phyloP scores from a whole-genome alignment of 2,797 vertebrate genomes.

The Spea hammondii region DNA sequence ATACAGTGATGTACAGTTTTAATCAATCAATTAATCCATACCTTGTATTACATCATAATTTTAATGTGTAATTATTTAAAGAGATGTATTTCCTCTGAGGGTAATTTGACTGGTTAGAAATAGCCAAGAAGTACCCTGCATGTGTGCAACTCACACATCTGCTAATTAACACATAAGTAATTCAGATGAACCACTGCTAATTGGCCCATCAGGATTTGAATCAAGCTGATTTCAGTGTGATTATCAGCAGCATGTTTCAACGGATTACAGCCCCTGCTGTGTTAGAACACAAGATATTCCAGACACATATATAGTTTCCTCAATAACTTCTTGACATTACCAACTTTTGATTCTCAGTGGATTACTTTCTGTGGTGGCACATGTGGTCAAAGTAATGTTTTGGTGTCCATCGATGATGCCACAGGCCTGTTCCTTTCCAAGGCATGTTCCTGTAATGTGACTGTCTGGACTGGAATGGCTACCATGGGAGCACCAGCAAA shows the following conservation, averaged over 20 bases:
- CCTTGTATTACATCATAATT: no score
- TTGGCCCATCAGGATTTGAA: constrained; percentile 26
- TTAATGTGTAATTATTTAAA: neutral
- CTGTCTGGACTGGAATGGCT: no score
- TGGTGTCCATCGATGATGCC: no score
- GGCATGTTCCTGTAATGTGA: no score
- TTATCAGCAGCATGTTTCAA: constrained; percentile 22
- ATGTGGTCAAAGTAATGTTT: no score
- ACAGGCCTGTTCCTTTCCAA: no score
- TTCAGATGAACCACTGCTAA: constrained; percentile 19
- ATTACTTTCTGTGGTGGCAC: no score
- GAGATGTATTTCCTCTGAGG: neutral
- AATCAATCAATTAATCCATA: no score
- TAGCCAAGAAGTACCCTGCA: constrained; percentile 22
- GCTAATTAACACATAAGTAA: constrained; percentile 17
- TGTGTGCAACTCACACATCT: constrained; percentile 21
- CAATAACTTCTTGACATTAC: neutral
- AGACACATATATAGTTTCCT: neutral
- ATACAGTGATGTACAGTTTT: no score
- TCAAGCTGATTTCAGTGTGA: constrained; percentile 26
- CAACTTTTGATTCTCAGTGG: neutral
- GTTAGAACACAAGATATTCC: neutral
- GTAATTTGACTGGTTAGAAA: neutral
- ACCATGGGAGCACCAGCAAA: no score
- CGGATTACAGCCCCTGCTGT: constrained; percentile 25